Base-by-base conservation (phyloP, 1,140 invertebrate genomes). In the Leucophenga varia region DNA sequence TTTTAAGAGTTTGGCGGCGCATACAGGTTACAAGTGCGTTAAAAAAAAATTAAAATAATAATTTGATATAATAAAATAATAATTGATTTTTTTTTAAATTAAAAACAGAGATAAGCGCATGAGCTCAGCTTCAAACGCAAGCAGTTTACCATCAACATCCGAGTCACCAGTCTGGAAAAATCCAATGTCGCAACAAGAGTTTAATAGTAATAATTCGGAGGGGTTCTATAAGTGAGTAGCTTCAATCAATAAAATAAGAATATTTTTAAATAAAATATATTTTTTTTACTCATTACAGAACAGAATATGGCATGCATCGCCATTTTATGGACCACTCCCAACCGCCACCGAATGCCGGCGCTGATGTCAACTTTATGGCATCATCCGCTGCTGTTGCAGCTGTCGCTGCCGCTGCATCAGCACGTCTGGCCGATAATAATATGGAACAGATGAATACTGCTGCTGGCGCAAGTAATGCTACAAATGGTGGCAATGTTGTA, bases 151-250 rank as follows among this genome's bases (percentile, higher is more conserved):
- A 40, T 72, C 69, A 18, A 67, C 70, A 64, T 67, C 70, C 47
- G 70, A 73, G 52, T 73, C 70, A 54, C 65, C 70, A 59, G 70
- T 73, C 46, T 73, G 70, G 70, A 73, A 73, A 55, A 73, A 73
- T 73, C 65, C 67, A 73, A 73, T 73, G 70, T 72, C 70, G 59
- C 69, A 73, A 36, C 70, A 72, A 72, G 70, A 73, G 55, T 73
- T 72, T 41, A 72, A 72, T 41, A 73, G 65, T 36, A 73, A 70
- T 58, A 73, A 73, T 43, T 61, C 70, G 60, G 70, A 73, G 59
- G 69, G 69, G 52, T 73, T 73, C 61, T 73, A 73, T 45, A 73
- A 73, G 70, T 73, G 41, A 49, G 55, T 31, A 14, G 2, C 10
- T 12, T 1, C 13, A 3, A 10, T n/a, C 3, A 5, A 12, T 30